Evolutionary conservation across 2,113 vertebrate species (phyloP).

Genomic region (Poicephalus gulielmi): DNA sequence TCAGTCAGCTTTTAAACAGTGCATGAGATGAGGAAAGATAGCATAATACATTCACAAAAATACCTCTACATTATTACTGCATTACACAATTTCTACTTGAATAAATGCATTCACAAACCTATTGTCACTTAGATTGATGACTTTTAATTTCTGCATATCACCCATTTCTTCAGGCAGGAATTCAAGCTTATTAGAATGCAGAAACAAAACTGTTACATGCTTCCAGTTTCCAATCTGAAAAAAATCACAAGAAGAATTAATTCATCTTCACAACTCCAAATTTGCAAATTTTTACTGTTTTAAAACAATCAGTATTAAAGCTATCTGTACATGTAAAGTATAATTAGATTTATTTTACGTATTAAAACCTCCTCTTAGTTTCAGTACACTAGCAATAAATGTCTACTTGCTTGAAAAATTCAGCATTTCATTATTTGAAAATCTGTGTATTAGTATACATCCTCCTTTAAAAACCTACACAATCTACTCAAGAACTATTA

Average conservation of each 20-base stretch:
- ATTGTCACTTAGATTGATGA: constrained; percentile 97
- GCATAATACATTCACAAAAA: neutral
- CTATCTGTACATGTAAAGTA: neutral
- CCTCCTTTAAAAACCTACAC: neutral
- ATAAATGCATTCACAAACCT: constrained; percentile 82
- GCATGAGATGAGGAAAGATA: neutral
- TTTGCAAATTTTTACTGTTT: neutral
- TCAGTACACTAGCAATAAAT: neutral
- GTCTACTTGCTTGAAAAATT: neutral
- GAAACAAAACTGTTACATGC: constrained; percentile 90
- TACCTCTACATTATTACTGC: neutral
- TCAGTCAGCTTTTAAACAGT: neutral
- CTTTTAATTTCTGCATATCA: constrained; percentile 95
- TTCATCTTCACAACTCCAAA: neutral
- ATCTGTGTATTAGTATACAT: neutral
- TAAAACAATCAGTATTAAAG: neutral
- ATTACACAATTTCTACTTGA: constrained; percentile 9
- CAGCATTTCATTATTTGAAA: neutral
- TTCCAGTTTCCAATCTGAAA: constrained; percentile 93
- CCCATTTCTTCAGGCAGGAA: constrained; percentile 97
- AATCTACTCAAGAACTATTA: neutral
- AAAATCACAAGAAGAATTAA: neutral
- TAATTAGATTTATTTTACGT: neutral
- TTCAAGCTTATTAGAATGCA: constrained; percentile 98
- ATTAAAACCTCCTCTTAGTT: neutral